Evolutionary conservation across 53 echinoderm and acorn worm genomes (phyloP), one percentile per base, ranked within the genome.

Genomic region (Mesocentrotus franciscanus): DNA sequence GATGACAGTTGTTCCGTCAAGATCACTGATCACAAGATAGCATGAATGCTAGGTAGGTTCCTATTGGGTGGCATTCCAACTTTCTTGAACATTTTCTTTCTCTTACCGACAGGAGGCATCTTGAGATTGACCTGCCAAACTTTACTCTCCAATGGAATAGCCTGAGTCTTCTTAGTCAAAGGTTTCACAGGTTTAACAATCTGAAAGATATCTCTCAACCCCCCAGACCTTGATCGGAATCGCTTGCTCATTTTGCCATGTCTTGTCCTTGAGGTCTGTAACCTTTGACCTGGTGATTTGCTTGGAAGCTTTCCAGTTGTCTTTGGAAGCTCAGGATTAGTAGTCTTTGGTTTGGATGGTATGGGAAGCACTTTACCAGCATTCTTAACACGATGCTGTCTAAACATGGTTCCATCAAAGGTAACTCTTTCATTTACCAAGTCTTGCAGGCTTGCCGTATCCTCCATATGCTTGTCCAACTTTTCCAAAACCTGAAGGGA

Each of bases 151-250:
- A 85, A 35, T 1, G 14, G 85, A 36, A 85, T 20, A 61, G 27
- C 4, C 7, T 17, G 59, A 57, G 62, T 96, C 34, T 95, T 90
- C 75, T 92, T 97, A 26, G 96, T 91, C 79, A 95, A 78, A 62
- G 85, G 95, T 78, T 95, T 96, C 39, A 96, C 34, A 22, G 95
- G 96, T 92, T 98, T 98, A 7, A 96, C 91, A 27, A 97, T 85
- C 14, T 97, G 97, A 64, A 98, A 98, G 64, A 96, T 96, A 85
- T 98, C 98, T 84, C 97, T 97, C 49, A 97, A 66, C 49, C 95
- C 92, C 10, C 95, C 95, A 20, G 97, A 97, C 70, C 97, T 61
- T 32, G 97, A 94, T 57, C 97, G 81, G 22, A 71, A 95, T 85
- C 97, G 95, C 91, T 96, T 96, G 72, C 96, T 91, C 34, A 92